A percentile compares a stretch with the other conserved stretches of the same genome.
phyloP scores from a whole-genome alignment of 2,113 vertebrate genomes.

The Pelecanus crispus region DNA sequence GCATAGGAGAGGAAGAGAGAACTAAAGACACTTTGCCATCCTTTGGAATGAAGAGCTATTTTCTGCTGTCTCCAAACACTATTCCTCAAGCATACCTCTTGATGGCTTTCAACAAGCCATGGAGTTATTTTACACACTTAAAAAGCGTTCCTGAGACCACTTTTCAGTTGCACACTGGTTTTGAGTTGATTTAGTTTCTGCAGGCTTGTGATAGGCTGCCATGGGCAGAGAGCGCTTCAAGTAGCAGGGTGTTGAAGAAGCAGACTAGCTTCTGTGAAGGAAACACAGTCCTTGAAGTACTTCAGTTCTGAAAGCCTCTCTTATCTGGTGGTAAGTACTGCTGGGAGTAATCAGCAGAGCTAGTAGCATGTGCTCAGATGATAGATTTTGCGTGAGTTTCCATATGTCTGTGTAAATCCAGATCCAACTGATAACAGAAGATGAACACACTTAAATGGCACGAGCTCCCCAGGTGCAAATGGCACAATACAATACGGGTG shows the following conservation, averaged over 20 bases:
- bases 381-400: background rate
- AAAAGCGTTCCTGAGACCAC: conserved; percentile 10
- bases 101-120: conserved; percentile 25
- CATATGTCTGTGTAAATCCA: background rate
- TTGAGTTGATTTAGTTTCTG: background rate
- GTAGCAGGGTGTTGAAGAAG: conserved; percentile 7
- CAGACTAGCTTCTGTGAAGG: background rate
- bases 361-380: background rate
- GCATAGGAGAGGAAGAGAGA: background rate
- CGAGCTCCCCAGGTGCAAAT: background rate
- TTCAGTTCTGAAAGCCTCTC: conserved; percentile 42
- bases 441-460: background rate
- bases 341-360: conserved; percentile 17
- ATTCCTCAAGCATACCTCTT: background rate
- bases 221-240: conserved; percentile 5
- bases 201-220: background rate
- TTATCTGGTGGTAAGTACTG: conserved; percentile 5
- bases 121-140: conserved; percentile 2
- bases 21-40: background rate
- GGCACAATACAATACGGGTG: background rate
- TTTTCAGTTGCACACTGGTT: background rate
- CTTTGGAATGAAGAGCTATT: conserved; percentile 8
- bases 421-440: background rate
- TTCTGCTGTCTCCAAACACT: conserved; percentile 20
- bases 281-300: conserved; percentile 31